These are phyloP conservation scores for Petrocephalus zakoni DNA, from an alignment of 2,113 vertebrate genomes.

Conservation along the genomic window DNA sequence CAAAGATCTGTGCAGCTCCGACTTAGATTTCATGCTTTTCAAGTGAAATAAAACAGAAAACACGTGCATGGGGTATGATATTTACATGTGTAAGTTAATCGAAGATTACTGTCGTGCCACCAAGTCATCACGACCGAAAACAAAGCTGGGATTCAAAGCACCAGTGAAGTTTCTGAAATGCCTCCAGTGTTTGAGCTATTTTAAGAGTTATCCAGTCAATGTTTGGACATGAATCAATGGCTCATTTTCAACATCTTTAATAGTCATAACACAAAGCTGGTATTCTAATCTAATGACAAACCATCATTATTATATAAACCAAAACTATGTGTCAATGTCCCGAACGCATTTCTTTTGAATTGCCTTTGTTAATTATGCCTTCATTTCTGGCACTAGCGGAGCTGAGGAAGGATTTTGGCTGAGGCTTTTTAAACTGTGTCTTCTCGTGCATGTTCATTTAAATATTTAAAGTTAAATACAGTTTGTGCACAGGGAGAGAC, in stretches of 20 bases:
- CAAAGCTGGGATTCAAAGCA: neutral
- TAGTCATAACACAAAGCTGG: neutral
- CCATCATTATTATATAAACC: neutral
- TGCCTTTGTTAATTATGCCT: neutral
- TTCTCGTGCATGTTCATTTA: neutral
- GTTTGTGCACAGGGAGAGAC: neutral
- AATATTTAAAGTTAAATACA: neutral
- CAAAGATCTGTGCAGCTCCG: neutral
- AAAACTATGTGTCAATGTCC: neutral
- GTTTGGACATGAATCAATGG: neutral
- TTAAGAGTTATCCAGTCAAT: neutral
- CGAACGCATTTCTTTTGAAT: neutral
- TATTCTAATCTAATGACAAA: neutral
- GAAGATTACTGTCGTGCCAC: neutral
- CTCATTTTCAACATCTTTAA: neutral
- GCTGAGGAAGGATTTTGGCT: neutral
- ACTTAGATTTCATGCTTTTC: neutral
- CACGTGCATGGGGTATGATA: neutral
- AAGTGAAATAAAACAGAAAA: neutral
- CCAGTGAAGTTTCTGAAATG: neutral
- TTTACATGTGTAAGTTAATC: neutral
- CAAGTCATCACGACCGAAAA: neutral
- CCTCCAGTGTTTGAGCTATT: neutral
- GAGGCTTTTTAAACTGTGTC: neutral
- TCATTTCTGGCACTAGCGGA: neutral